Percentiles rank a stretch among this genome's conserved stretches.
Evolutionary conservation across 2,113 vertebrate species (phyloP).

Genomic region (Rhabdornis inornatus): DNA sequence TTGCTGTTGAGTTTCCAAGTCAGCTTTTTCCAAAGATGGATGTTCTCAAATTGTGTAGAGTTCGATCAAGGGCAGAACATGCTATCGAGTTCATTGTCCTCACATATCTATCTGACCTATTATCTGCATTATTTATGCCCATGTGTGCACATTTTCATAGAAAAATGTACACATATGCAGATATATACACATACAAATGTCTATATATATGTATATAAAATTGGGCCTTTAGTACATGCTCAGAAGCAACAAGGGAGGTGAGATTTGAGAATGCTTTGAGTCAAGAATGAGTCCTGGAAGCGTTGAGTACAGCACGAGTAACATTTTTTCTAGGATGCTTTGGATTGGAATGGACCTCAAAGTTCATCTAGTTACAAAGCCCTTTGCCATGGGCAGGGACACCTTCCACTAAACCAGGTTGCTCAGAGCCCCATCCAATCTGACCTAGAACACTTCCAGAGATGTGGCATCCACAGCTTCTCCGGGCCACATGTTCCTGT

Average conservation of each 20-base stretch:
- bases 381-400: background rate
- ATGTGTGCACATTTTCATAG: background rate
- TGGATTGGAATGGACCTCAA: background rate
- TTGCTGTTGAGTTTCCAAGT: constrained; percentile 30
- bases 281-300: background rate
- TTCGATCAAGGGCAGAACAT: background rate
- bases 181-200: background rate
- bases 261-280: background rate
- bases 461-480: background rate
- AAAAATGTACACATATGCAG: background rate
- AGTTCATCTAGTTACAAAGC: background rate
- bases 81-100: background rate
- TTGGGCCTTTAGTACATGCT: background rate
- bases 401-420: background rate
- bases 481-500: background rate
- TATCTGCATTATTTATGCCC: background rate
- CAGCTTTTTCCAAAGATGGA: constrained; percentile 9
- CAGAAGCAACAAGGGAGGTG: background rate
- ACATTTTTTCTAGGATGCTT: background rate
- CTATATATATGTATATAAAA: background rate
- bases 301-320: background rate
- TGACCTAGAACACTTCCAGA: background rate
- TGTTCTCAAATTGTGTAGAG: background rate
- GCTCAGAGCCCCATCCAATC: background rate
- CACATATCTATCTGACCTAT: background rate